phyloP scores from a whole-genome alignment of 2,888 invertebrate genomes.

The Sinopyrophorus schimmeli region DNA sequence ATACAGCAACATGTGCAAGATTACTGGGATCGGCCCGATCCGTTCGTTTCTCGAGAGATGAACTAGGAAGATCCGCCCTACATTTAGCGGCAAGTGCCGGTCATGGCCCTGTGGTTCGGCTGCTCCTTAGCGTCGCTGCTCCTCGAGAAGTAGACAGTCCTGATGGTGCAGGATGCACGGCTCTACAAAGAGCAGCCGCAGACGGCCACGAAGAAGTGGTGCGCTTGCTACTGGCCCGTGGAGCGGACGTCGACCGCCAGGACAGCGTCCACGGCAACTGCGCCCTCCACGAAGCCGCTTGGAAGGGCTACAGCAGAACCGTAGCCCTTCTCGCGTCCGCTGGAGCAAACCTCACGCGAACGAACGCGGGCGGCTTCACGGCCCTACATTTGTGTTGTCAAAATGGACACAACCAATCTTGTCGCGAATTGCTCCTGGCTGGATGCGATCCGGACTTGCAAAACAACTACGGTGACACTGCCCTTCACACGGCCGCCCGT shows the following conservation, averaged over 20 bases:
- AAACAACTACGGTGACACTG: constrained; percentile 94
- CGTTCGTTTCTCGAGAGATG: constrained; percentile 53
- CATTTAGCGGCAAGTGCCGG: constrained; percentile 54
- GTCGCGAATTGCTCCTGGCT: constrained; percentile 83
- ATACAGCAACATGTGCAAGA: constrained; percentile 48
- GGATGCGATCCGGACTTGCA: constrained; percentile 86
- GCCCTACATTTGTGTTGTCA: constrained; percentile 95
- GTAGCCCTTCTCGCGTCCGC: constrained; percentile 73
- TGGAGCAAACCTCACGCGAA: constrained; percentile 64
- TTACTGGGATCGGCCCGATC: constrained; percentile 46
- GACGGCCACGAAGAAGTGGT: constrained; percentile 81
- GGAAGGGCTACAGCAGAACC: constrained; percentile 90
- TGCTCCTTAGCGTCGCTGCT: constrained; percentile 52
- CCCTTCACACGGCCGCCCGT: constrained; percentile 90
- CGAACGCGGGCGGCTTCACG: constrained; percentile 87
- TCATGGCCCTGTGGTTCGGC: constrained; percentile 48
- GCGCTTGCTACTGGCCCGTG: constrained; percentile 68
- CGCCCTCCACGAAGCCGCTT: constrained; percentile 91
- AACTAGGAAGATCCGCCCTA: constrained; percentile 51
- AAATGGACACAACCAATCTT: constrained; percentile 95
- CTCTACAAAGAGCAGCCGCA: constrained; percentile 78
- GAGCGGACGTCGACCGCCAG: constrained; percentile 69
- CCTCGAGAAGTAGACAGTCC: constrained; percentile 59
- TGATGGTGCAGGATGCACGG: constrained; percentile 68
- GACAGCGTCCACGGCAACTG: constrained; percentile 91